Evolutionary conservation across 2,113 vertebrate species (phyloP).

Genomic region (Neodon shergylaensis): DNA sequence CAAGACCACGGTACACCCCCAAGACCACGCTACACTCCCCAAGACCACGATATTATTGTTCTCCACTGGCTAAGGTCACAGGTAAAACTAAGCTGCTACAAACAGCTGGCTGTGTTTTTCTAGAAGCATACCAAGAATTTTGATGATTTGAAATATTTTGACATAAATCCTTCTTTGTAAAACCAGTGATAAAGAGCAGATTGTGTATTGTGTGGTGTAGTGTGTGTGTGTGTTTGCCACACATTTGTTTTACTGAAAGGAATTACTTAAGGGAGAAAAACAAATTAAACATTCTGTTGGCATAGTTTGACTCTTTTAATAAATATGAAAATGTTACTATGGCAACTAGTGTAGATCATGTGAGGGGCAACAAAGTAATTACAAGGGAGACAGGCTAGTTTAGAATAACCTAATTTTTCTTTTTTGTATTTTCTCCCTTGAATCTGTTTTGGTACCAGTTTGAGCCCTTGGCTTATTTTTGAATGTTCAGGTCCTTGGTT

Average conservation of each 20-base stretch:
- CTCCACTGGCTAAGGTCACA: conserved; percentile 21
- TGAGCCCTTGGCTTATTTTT: conserved; percentile 10
- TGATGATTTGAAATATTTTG: conserved; percentile 71
- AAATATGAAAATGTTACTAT: conserved; percentile 51
- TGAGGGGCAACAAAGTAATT: conserved; percentile 18
- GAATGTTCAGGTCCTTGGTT: not conserved
- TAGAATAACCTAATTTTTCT: conserved; percentile 16
- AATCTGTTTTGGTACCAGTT: not conserved
- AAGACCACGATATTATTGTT: not conserved
- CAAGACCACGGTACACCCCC: not conserved
- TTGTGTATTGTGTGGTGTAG: conserved; percentile 14
- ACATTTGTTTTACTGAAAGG: conserved; percentile 64
- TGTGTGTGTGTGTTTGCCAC: conserved; percentile 58
- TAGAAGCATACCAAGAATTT: conserved; percentile 70
- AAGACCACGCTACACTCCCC: not conserved
- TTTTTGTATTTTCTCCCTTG: not conserved
- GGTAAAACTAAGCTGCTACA: conserved; percentile 33
- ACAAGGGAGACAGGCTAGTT: not conserved
- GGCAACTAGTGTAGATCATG: conserved; percentile 42
- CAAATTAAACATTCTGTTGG: conserved; percentile 53
- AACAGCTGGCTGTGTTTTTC: conserved; percentile 65
- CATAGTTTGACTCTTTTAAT: conserved; percentile 52
- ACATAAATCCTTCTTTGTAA: conserved; percentile 67
- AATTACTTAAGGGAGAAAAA: conserved; percentile 59
- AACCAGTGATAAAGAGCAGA: conserved; percentile 60